Base-by-base conservation (phyloP, 2,113 vertebrate genomes). In the Neolamprologus sp. region DNA sequence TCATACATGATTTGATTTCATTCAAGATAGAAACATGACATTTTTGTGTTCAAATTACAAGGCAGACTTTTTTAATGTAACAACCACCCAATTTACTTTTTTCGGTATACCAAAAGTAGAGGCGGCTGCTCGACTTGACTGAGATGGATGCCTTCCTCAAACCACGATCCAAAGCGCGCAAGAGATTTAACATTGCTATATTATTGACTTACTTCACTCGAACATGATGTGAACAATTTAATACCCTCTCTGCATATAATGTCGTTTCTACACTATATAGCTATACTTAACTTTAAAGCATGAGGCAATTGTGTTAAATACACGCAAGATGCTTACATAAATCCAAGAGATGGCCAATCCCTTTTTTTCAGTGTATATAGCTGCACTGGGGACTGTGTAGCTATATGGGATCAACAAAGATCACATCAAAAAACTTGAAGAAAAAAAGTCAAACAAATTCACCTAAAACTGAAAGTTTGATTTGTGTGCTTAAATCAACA, bases 171-270 rank as follows among this genome's bases (percentile, higher is more conserved):
- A 54, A 54, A 54, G 9, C 2, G n/a, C 5, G 2, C n/a, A 11
- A 54, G n/a, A 54, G 51, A 54, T 53, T 0, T 0, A 21, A 21
- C 51, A 21, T 54, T 54, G 5, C 9, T 21, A 11, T 54, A 21
- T 54, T 54, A 21, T 54, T 54, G 51, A 54, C 51, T 54, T n/a
- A n/a, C 19, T n/a, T 53, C 2, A 51, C 49, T 51, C 3, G 0
- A n/a, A 51, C 5, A 51, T 0, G 17, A n/a, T 51, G 5, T n/a
- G 49, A 53, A 10, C 5, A 10, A 5, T 21, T 54, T 21, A 54
- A 54, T 54, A 21, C 5, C 19, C 19, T 21, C 9, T 53, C 19
- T 54, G 51, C 2, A 23, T 54, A 54, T 53, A 10, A 10, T 53
- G 19, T 10, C 5, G 0, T 23, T 54, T 54, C n/a, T 23, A 54